Evolutionary conservation across 2,888 invertebrate genomes (phyloP).

Genomic region (Sarcophaga carnaria): DNA sequence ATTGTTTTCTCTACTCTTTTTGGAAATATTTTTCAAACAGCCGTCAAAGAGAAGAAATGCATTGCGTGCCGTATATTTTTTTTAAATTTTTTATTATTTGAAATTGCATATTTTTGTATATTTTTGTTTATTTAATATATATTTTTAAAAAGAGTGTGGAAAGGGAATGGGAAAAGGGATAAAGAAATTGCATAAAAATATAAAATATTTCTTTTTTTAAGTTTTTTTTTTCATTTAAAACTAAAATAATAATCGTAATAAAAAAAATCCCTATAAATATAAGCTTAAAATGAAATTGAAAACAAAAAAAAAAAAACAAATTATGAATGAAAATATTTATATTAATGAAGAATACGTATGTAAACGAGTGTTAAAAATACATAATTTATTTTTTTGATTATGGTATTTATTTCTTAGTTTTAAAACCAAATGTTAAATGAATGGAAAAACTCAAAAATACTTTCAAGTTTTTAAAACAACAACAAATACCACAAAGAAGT

Average conservation of each 20-base stretch:
- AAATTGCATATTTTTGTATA: conserved; percentile 40
- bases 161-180: neutral
- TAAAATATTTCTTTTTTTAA: conserved; percentile 47
- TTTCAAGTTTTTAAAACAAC: neutral
- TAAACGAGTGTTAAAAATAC: too few relatives aligned
- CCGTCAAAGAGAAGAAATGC: too few relatives aligned
- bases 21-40: too few relatives aligned
- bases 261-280: conserved; percentile 26
- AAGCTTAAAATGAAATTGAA: conserved; percentile 38
- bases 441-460: neutral
- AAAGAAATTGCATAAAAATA: conserved; percentile 55
- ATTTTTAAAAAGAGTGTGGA: neutral
- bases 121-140: conserved; percentile 24
- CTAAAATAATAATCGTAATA: conserved; percentile 13
- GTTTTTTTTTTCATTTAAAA: neutral
- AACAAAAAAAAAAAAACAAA: conserved; percentile 4
- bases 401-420: conserved; percentile 1
- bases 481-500: too few relatives aligned
- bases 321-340: conserved; percentile 23
- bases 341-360: too few relatives aligned
- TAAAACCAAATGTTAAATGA: neutral
- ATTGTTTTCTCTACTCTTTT: too few relatives aligned
- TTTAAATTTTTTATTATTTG: conserved; percentile 52
- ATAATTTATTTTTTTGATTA: conserved; percentile 13
- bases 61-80: conserved; percentile 18